Base-by-base conservation (phyloP, 2,797 vertebrate species). In the Ctenochaetus hawaiiensis region DNA sequence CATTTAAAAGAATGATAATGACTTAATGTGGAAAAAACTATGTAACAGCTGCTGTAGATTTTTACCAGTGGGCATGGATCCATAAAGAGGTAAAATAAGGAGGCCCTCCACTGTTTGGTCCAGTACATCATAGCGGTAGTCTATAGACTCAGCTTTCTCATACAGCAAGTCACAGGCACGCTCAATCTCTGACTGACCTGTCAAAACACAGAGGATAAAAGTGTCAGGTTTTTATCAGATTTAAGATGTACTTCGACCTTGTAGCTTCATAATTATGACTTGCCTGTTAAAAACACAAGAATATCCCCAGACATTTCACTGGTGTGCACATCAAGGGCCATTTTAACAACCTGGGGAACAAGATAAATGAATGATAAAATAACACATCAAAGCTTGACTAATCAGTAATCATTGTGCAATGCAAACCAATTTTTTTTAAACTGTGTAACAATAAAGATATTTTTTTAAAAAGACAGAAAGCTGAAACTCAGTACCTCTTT, bases 11-110 rank as follows among this genome's bases (percentile, higher is more conserved):
- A 56, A 60, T 69, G 1, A n/a, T 30, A 3, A 6, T 9, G 5
- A 63, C 12, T 72, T 37, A 17, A 14, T 20, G 11, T 48, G 7
- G 2, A 43, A 63, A 16, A 4, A 37, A 1, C 17, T 13, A 30
- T 39, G 34, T 10, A 48, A 45, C 6, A 44, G n/a, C 13, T 26
- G 20, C 30, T 65, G 30, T 12, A 4, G 30, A 45, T 1, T 39
- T 82, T 88, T 91, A 99, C 98, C 98, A 91, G 98, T 99, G 67
- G 97, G 95, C 98, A 99, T 99, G 18, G 97, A 99, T 78, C 98
- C 98, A 39, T 99, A 99, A 22, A 99, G 88, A 0, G 98, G 98
- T 64, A 99, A 84, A 83, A 99, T 98, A n/a, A 99, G 96, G 65
- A 99, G 94, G 0, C 98, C 98, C 60, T 99, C 96, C 26, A 99